phyloP scores from a whole-genome alignment of 2,797 vertebrate species.

The Alosa sapidissima region DNA sequence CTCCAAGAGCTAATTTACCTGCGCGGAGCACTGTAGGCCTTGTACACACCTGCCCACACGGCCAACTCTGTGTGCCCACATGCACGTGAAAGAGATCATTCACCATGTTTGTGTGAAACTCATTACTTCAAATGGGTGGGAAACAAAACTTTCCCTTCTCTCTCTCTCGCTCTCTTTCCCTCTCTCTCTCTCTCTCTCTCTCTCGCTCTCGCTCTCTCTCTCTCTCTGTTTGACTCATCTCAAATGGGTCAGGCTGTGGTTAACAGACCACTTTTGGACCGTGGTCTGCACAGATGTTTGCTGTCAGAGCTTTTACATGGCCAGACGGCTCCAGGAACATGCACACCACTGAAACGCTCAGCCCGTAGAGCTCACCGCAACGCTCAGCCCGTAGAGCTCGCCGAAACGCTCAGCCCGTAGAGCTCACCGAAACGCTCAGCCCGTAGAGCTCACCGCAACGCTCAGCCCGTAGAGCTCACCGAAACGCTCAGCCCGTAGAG shows the following conservation, averaged over 20 bases:
- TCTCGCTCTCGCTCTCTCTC: not conserved
- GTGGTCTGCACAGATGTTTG: not conserved
- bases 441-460: not conserved
- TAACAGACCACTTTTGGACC: slow-evolving; percentile 2
- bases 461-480: not conserved
- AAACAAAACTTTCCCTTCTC: not conserved
- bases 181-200: not conserved
- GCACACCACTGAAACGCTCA: not conserved
- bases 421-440: not conserved
- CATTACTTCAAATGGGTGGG: not conserved
- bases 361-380: too few species aligned
- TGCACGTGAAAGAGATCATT: not conserved
- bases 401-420: too few species aligned
- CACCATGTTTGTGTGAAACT: not conserved
- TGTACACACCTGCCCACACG: not conserved
- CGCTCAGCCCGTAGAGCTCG: too few species aligned
- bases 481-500: not conserved
- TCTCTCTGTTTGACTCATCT: not conserved
- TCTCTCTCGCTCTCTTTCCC: not conserved
- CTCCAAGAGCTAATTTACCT: not conserved
- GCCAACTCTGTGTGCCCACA: not conserved
- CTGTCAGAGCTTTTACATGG: slow-evolving; percentile 5
- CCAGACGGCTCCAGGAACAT: not conserved
- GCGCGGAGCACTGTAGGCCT: not conserved
- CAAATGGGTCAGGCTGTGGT: slow-evolving; percentile 11